Evolutionary conservation across 2,888 invertebrate species (phyloP).

Genomic region (Lithodes maja): DNA sequence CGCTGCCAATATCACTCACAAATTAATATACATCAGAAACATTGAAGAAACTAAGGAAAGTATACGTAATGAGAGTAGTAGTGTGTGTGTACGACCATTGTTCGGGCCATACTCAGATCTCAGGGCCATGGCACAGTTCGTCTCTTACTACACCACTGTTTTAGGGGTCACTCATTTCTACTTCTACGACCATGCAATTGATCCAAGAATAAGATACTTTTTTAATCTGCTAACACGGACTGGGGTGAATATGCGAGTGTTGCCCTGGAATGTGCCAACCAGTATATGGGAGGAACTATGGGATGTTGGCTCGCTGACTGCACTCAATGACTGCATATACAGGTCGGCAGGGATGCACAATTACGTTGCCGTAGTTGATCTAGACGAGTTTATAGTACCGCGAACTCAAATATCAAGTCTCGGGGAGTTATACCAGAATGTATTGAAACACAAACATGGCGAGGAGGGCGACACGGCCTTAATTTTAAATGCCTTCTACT

Average conservation of each 20-base stretch:
- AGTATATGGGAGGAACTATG: constrained; percentile 50
- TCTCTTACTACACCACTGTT: constrained; percentile 72
- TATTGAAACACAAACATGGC: constrained; percentile 40
- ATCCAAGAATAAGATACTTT: background rate
- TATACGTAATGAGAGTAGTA: constrained; percentile 48
- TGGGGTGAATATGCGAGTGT: constrained; percentile 35
- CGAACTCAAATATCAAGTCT: background rate
- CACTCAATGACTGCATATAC: constrained; percentile 66
- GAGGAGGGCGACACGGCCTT: constrained; percentile 49
- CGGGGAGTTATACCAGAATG: constrained; percentile 34
- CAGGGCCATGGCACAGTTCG: constrained; percentile 71
- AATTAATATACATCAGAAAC: constrained; percentile 69
- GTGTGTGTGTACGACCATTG: constrained; percentile 72
- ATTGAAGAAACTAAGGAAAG: background rate
- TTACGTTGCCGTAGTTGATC: constrained; percentile 53
- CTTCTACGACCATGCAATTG: constrained; percentile 60
- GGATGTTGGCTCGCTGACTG: constrained; percentile 57
- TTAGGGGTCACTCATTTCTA: constrained; percentile 53
- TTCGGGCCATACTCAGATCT: constrained; percentile 72
- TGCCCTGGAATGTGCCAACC: constrained; percentile 61
- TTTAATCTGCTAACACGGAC: background rate
- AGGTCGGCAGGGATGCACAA: constrained; percentile 29
- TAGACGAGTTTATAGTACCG: constrained; percentile 66
- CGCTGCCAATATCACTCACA: constrained; percentile 68
- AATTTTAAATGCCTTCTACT: constrained; percentile 72